Evolutionary conservation across 2,888 invertebrate genomes (phyloP).

Genomic region (Netelia melanura): DNA sequence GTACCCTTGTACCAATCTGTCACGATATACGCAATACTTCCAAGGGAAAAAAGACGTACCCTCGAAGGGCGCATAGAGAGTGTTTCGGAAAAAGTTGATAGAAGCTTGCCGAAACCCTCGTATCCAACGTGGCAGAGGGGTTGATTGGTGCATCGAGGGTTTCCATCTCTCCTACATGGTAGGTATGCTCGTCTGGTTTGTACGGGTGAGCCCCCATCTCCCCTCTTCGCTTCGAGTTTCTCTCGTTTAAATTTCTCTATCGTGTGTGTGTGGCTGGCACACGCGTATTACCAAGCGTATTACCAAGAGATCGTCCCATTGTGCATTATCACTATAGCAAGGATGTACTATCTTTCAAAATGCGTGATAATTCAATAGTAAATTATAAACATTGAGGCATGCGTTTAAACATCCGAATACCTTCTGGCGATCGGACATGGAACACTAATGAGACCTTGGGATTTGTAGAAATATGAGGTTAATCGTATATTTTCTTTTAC

Average conservation of each 20-base stretch:
- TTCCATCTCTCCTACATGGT: conserved; percentile 29
- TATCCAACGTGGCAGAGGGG: conserved; percentile 17
- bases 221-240: conserved; percentile 17
- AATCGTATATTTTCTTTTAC: too few relatives aligned
- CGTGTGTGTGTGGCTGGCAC: not conserved
- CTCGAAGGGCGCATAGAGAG: conserved; percentile 10
- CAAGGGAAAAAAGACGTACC: not conserved
- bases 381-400: too few relatives aligned
- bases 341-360: too few relatives aligned
- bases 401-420: too few relatives aligned
- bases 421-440: too few relatives aligned
- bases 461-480: too few relatives aligned
- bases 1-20: not conserved
- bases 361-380: too few relatives aligned
- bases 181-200: conserved; percentile 6
- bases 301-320: too few relatives aligned
- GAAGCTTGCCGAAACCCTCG: conserved; percentile 14
- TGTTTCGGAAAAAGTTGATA: conserved; percentile 22
- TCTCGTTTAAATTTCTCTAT: not conserved
- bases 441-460: too few relatives aligned
- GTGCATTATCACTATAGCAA: too few relatives aligned
- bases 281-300: not conserved
- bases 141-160: conserved; percentile 21
- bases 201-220: conserved; percentile 19
- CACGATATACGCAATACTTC: not conserved